A percentile compares a stretch with the other conserved stretches of the same genome.
These are phyloP conservation scores for Spodoptera picta DNA, from an alignment of 2,888 invertebrate genomes.

Conservation along the genomic window DNA sequence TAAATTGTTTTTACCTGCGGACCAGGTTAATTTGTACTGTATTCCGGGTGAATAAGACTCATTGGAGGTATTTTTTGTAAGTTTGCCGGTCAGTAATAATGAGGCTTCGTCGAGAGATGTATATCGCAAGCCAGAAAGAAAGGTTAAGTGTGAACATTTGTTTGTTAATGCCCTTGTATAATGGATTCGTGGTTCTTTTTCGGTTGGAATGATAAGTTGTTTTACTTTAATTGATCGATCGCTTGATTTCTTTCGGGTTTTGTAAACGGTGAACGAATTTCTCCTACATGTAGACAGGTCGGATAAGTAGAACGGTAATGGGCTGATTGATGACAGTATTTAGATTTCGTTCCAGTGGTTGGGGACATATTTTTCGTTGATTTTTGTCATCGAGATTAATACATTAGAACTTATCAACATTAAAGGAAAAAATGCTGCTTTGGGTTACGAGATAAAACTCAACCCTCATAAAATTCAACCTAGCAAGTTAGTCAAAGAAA, in stretches of 20 bases:
- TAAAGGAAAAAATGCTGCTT: too few relatives aligned
- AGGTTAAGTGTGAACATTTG: slow-evolving; percentile 89
- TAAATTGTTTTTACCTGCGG: slow-evolving; percentile 26
- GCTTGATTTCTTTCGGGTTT: slow-evolving; percentile 58
- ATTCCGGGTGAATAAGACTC: slow-evolving; percentile 30
- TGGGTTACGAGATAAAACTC: too few relatives aligned
- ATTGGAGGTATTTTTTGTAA: slow-evolving; percentile 32
- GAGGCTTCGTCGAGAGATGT: slow-evolving; percentile 84
- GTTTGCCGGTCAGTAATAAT: slow-evolving; percentile 75
- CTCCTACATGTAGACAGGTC: slow-evolving; percentile 52
- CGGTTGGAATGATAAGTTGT: slow-evolving; percentile 81
- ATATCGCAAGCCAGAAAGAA: slow-evolving; percentile 82
- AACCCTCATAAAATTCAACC: too few relatives aligned
- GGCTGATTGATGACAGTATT: slow-evolving; percentile 51
- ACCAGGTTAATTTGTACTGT: slow-evolving; percentile 57
- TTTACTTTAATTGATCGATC: slow-evolving; percentile 78
- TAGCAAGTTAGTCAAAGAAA: too few relatives aligned
- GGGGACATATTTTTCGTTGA: slow-evolving; percentile 6
- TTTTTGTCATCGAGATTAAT: neutral
- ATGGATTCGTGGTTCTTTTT: slow-evolving; percentile 82
- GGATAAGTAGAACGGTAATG: slow-evolving; percentile 49
- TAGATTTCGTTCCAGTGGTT: slow-evolving; percentile 24
- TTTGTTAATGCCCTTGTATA: slow-evolving; percentile 86
- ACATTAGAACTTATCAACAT: neutral
- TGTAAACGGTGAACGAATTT: slow-evolving; percentile 61